A percentile compares a stretch with the other conserved stretches of the same genome.
Evolutionary conservation across 2,797 vertebrate genomes (phyloP).

Genomic region (Phrynocephalus forsythii): DNA sequence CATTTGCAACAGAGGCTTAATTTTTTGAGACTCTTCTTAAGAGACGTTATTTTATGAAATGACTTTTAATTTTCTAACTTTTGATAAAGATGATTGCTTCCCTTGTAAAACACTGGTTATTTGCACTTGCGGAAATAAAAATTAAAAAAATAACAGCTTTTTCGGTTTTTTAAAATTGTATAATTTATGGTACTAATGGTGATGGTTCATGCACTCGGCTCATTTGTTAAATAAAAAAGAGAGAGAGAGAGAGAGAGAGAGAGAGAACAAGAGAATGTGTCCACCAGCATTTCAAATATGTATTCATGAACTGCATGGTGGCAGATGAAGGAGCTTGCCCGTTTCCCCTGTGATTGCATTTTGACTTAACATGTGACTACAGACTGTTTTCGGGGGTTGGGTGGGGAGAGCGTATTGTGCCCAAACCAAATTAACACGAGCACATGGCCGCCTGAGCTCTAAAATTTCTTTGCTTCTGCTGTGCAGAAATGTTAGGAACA

Average conservation of each 20-base stretch:
- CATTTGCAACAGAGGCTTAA: constrained; percentile 31
- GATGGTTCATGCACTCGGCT: constrained; percentile 48
- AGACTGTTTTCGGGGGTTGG: background rate
- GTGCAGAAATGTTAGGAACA: constrained; percentile 76
- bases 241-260: too few species aligned
- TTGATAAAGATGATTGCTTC: constrained; percentile 72
- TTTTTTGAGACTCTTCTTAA: constrained; percentile 45
- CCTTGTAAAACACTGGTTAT: constrained; percentile 50
- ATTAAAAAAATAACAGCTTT: constrained; percentile 51
- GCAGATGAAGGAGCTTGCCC: constrained; percentile 47
- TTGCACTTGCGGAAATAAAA: constrained; percentile 66
- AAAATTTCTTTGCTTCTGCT: constrained; percentile 78
- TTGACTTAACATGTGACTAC: constrained; percentile 52
- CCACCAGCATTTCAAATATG: constrained; percentile 29
- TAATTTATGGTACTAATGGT: constrained; percentile 55
- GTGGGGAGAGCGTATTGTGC: constrained; percentile 36
- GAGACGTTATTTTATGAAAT: constrained; percentile 60
- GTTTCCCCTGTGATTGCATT: constrained; percentile 49
- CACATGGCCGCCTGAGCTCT: constrained; percentile 61
- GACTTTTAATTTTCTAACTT: constrained; percentile 71
- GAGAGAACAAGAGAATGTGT: constrained; percentile 36
- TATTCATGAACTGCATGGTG: constrained; percentile 39
- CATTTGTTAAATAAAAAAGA: background rate
- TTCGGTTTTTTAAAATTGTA: constrained; percentile 57
- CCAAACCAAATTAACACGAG: constrained; percentile 73